Conservation (phyloP, 2,113 vertebrate species). For the Psilopsiagon aymara region DNA sequence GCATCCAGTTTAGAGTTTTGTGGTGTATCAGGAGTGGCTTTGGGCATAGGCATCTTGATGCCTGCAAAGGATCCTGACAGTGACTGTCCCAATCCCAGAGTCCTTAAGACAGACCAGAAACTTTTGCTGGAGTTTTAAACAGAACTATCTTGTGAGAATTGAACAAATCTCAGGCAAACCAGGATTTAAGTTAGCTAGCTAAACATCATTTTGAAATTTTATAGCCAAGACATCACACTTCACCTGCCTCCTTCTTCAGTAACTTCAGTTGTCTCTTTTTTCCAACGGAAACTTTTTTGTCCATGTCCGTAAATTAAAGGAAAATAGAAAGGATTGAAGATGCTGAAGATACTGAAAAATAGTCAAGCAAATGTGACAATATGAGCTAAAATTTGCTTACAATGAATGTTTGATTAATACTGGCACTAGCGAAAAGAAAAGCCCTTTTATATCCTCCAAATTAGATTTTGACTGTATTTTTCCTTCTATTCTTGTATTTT, state of each 20-base stretch:
- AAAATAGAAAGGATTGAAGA: neutral
- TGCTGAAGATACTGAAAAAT: neutral
- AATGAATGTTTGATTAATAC: neutral
- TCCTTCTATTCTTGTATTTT: neutral
- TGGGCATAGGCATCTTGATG: neutral
- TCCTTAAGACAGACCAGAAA: neutral
- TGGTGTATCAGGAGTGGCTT: neutral
- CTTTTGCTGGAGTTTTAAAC: neutral
- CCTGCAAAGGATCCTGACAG: neutral
- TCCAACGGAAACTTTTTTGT: neutral
- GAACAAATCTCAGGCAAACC: neutral
- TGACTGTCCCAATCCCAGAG: neutral
- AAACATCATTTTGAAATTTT: neutral
- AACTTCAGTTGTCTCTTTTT: neutral
- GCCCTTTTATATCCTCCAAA: neutral
- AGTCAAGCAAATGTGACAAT: neutral
- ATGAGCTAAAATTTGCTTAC: neutral
- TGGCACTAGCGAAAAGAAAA: neutral
- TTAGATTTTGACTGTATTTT: neutral
- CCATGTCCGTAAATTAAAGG: neutral
- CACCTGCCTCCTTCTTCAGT: neutral
- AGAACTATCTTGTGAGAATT: neutral
- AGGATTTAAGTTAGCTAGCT: neutral
- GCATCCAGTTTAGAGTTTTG: neutral
- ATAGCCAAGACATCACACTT: neutral